Percentiles rank a stretch among this genome's conserved stretches.
Evolutionary conservation across 2,888 invertebrate genomes (phyloP).

Genomic region (Brassicogethes aeneus): DNA sequence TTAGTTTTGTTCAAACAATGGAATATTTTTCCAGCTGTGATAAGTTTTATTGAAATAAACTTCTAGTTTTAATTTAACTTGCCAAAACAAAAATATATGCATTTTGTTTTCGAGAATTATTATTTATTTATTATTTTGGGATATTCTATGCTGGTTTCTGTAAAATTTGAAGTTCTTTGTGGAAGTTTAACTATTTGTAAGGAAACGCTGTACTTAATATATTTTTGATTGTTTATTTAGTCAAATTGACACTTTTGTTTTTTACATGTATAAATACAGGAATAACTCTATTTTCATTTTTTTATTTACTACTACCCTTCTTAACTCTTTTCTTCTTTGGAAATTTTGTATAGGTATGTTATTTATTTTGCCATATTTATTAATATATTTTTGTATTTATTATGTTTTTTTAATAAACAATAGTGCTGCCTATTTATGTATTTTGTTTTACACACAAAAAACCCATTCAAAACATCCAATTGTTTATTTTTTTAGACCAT

Average conservation of each 20-base stretch:
- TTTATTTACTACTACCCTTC: neutral
- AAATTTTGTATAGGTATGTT: no score
- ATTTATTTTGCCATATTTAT: no score
- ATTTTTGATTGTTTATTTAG: slow-evolving; percentile 3
- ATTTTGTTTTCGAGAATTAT: neutral
- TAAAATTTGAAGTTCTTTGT: neutral
- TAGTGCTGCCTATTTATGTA: no score
- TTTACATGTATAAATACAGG: slow-evolving; percentile 1
- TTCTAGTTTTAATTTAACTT: no score
- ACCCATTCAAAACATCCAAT: no score
- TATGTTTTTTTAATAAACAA: no score
- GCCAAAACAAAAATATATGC: no score
- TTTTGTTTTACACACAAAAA: no score
- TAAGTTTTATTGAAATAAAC: neutral
- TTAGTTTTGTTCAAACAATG: neutral
- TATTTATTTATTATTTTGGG: no score
- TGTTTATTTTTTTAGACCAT: no score
- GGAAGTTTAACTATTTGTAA: neutral
- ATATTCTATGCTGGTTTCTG: no score
- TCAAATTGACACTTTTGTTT: slow-evolving; percentile 3
- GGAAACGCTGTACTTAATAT: slow-evolving; percentile 3
- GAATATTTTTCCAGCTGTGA: neutral
- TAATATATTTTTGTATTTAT: no score
- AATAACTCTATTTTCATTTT: neutral
- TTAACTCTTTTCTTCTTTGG: neutral